Conservation (phyloP, 2,888 invertebrate species). For the Malthinus seriepunctatus region DNA sequence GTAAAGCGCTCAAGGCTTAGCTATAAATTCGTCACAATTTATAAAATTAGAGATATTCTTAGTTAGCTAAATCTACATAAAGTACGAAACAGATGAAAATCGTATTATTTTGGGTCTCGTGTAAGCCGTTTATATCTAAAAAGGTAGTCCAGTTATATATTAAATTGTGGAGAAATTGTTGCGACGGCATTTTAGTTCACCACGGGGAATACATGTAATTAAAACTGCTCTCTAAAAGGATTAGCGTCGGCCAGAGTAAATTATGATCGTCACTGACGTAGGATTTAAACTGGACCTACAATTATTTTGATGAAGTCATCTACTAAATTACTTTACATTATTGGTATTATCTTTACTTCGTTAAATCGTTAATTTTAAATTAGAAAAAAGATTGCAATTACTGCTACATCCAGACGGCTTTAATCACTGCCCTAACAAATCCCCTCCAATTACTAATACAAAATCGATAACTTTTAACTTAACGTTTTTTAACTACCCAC, state of each 20-base stretch:
- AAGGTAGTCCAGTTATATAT: constrained; percentile 11
- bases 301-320: constrained; percentile 45
- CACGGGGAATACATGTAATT: constrained; percentile 51
- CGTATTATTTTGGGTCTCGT: constrained; percentile 2
- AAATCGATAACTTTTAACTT: no score
- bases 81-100: neutral
- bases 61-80: neutral
- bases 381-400: no score
- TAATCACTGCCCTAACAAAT: no score
- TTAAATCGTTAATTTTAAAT: neutral
- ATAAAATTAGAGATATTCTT: constrained; percentile 9
- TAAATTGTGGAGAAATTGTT: constrained; percentile 34
- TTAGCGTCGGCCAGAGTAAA: constrained; percentile 50
- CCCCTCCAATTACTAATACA: no score
- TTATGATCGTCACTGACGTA: constrained; percentile 45
- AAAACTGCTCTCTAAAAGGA: constrained; percentile 52
- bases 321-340: constrained; percentile 36
- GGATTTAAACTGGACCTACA: constrained; percentile 46
- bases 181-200: constrained; percentile 46
- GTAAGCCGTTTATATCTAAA: constrained; percentile 17
- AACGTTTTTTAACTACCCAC: no score
- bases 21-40: constrained; percentile 10
- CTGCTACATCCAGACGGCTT: no score
- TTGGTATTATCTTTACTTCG: constrained; percentile 17
- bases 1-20: constrained; percentile 13